phyloP scores from a whole-genome alignment of 1,140 invertebrate genomes.

The Drosophila serrata region DNA sequence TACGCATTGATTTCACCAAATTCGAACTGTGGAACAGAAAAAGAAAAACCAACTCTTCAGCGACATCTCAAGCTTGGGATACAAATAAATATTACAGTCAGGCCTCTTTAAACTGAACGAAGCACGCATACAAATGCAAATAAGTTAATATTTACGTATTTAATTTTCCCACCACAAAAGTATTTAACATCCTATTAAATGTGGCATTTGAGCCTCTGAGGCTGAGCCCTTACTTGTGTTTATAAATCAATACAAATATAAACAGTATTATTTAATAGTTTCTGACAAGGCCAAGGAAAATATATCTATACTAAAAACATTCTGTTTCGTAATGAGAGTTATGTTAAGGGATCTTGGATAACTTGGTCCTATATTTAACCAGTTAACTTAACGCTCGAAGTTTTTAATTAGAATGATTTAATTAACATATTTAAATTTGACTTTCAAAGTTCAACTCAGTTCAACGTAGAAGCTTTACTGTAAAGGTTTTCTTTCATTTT shows the following conservation, averaged over 20 bases:
- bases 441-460: background rate
- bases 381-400: background rate
- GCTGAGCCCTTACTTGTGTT: no score
- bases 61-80: constrained; percentile 20
- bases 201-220: background rate
- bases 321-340: background rate
- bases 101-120: background rate
- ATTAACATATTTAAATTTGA: constrained; percentile 2
- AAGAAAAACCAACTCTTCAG: constrained; percentile 61
- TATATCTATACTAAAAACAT: no score
- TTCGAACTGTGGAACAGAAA: constrained; percentile 62
- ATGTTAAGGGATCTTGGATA: background rate
- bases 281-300: no score
- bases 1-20: constrained; percentile 82
- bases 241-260: no score
- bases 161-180: background rate
- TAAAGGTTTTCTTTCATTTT: constrained; percentile 76
- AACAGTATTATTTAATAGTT: background rate
- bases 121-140: no score
- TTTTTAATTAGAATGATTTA: background rate
- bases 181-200: background rate
- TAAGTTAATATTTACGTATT: no score
- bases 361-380: background rate
- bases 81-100: constrained; percentile 18
- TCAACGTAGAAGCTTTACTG: constrained; percentile 22